These are phyloP conservation scores for Bellardia pandia DNA, from an alignment of 2,888 invertebrate species.

Conservation along the genomic window DNA sequence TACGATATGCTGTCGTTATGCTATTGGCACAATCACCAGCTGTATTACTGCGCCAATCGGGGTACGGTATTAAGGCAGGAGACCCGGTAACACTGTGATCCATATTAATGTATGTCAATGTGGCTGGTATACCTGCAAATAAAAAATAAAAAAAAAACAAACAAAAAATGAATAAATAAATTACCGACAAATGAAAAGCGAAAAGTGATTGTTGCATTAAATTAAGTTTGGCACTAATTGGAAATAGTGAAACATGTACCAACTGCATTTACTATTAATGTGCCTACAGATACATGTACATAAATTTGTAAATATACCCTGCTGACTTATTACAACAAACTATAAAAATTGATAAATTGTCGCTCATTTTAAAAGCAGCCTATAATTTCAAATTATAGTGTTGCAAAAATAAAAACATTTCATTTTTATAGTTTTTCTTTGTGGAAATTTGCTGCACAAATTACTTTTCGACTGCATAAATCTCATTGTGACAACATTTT, in stretches of 20 bases:
- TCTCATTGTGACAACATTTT: background rate
- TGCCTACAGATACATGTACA: background rate
- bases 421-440: background rate
- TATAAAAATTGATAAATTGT: slow-evolving; percentile 41
- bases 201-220: slow-evolving; percentile 45
- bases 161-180: slow-evolving; percentile 3
- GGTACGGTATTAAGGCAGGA: slow-evolving; percentile 91
- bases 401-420: slow-evolving; percentile 1
- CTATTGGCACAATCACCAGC: slow-evolving; percentile 90
- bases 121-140: slow-evolving; percentile 90
- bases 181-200: background rate
- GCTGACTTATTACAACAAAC: slow-evolving; percentile 18
- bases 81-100: slow-evolving; percentile 88
- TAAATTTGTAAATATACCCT: slow-evolving; percentile 1
- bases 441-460: background rate
- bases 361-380: slow-evolving; percentile 19
- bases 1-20: slow-evolving; percentile 91
- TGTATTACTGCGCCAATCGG: slow-evolving; percentile 90
- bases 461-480: slow-evolving; percentile 6
- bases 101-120: slow-evolving; percentile 91
- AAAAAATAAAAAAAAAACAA: slow-evolving; percentile 54
- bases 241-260: background rate
- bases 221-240: slow-evolving; percentile 18
- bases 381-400: slow-evolving; percentile 34
- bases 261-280: background rate